These are phyloP conservation scores for Cavia porcellus DNA, from an alignment of 2,113 vertebrate species.

Conservation along the genomic window DNA sequence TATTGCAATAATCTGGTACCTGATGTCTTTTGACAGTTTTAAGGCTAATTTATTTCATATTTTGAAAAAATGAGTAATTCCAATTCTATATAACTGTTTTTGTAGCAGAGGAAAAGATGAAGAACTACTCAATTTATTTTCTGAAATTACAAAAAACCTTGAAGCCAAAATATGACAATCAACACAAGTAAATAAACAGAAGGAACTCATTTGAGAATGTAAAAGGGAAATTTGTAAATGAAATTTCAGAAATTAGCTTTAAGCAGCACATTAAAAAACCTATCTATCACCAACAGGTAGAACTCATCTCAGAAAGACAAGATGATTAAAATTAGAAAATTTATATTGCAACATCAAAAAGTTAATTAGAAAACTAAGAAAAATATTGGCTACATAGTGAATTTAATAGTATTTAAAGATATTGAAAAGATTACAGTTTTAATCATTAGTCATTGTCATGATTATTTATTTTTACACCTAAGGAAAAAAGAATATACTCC, in stretches of 20 bases:
- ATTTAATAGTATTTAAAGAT: not conserved
- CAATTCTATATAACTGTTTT: slow-evolving; percentile 54
- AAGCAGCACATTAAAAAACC: not conserved
- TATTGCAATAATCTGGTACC: not conserved
- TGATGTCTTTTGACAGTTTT: not conserved
- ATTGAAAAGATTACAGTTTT: not conserved
- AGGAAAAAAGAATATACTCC: not conserved
- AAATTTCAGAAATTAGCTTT: slow-evolving; percentile 55
- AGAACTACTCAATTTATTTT: slow-evolving; percentile 58
- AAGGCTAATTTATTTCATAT: slow-evolving; percentile 43
- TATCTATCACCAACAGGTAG: not conserved
- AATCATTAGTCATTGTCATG: not conserved
- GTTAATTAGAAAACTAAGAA: not conserved
- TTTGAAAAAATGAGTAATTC: slow-evolving; percentile 41
- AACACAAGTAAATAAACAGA: slow-evolving; percentile 41
- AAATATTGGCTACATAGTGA: not conserved
- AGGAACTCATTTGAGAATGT: slow-evolving; percentile 54
- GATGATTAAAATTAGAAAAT: slow-evolving; percentile 33
- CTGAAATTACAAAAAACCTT: slow-evolving; percentile 61
- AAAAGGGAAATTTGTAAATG: slow-evolving; percentile 47
- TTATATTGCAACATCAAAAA: slow-evolving; percentile 11
- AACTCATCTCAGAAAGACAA: not conserved
- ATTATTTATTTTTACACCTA: not conserved
- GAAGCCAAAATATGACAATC: slow-evolving; percentile 47
- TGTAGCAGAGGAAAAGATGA: slow-evolving; percentile 34